Percentiles rank a stretch among this genome's conserved stretches.
phyloP scores from a whole-genome alignment of 2,113 vertebrate species.

The Ceyx melanurus region DNA sequence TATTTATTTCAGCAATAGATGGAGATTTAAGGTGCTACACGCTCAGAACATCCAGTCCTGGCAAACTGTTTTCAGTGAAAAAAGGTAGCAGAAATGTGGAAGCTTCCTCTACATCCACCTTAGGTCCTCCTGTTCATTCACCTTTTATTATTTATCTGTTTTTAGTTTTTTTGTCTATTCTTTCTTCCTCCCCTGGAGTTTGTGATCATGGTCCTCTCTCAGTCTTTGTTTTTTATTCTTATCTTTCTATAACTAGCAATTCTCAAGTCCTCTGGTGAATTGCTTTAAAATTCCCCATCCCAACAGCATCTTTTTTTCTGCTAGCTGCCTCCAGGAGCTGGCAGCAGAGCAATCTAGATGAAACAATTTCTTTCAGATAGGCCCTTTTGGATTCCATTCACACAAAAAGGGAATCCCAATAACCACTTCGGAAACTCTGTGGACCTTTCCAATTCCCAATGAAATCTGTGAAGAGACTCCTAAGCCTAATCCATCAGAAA shows the following conservation, averaged over 20 bases:
- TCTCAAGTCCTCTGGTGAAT: neutral
- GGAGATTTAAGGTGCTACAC: neutral
- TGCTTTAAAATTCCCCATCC: neutral
- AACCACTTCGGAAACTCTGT: neutral
- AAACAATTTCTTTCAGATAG: conserved; percentile 18
- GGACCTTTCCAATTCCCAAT: neutral
- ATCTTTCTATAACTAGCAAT: neutral
- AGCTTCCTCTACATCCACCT: neutral
- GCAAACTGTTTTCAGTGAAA: neutral
- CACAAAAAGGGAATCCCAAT: neutral
- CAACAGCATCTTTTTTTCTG: neutral
- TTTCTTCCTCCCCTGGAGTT: neutral
- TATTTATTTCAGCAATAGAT: neutral
- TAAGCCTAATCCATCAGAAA: conserved; percentile 39
- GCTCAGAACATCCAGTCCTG: neutral
- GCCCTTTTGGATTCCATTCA: neutral
- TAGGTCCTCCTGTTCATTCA: neutral
- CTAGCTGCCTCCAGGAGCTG: neutral
- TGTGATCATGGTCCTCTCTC: neutral
- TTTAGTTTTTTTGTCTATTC: neutral
- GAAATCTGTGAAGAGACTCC: conserved; percentile 7
- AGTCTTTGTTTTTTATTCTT: neutral
- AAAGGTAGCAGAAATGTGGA: neutral
- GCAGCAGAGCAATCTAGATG: neutral
- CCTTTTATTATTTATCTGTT: neutral